Evolutionary conservation across 2,888 invertebrate genomes (phyloP).

Genomic region (Cephonodes hylas): DNA sequence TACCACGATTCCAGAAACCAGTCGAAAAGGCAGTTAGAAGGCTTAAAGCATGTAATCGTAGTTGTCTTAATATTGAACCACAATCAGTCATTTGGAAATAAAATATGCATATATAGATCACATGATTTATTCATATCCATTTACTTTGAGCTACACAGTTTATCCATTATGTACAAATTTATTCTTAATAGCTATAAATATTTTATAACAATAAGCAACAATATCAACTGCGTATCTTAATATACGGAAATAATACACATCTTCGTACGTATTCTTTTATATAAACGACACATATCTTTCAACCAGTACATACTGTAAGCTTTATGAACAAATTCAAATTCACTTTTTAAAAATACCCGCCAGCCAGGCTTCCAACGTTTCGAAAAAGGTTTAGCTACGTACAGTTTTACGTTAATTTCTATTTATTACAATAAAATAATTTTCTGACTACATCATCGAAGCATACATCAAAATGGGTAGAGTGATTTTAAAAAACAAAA

Average conservation of each 20-base stretch:
- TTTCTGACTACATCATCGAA: no score
- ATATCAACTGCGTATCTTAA: slow-evolving; percentile 33
- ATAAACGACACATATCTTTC: background rate
- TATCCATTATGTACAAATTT: slow-evolving; percentile 71
- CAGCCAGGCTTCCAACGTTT: no score
- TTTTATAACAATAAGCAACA: slow-evolving; percentile 76
- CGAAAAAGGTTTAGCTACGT: no score
- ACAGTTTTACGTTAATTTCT: no score
- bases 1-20: no score
- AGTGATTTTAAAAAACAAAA: no score
- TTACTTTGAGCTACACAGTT: slow-evolving; percentile 72
- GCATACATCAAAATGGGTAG: no score
- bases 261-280: background rate
- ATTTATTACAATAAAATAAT: no score
- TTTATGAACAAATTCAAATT: background rate
- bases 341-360: background rate
- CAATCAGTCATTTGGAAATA: slow-evolving; percentile 18
- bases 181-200: slow-evolving; percentile 58
- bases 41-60: no score
- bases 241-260: background rate
- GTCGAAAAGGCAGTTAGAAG: no score
- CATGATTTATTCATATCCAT: slow-evolving; percentile 61
- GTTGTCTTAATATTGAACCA: background rate
- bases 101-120: slow-evolving; percentile 43
- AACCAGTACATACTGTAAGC: background rate